Evolutionary conservation across 2,888 invertebrate species (phyloP), one percentile per base, ranked within the genome.

Genomic region (Spisula solida): DNA sequence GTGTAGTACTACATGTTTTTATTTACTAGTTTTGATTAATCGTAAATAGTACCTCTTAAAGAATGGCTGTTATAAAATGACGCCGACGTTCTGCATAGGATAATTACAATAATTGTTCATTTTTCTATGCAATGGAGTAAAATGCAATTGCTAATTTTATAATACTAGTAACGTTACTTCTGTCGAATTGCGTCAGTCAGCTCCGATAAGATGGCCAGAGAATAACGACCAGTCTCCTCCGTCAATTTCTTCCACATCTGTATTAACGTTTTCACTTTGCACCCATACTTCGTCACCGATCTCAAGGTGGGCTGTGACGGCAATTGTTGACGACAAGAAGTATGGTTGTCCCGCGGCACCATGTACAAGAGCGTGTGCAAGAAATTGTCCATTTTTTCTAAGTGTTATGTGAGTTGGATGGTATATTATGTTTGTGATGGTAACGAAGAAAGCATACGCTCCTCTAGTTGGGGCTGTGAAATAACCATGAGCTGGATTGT

Each of bases 241-340:
- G 48, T 89, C 87, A 12, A 89, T 14, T 41, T 81, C 34, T 85
- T 89, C 89, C 10, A 81, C 81, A 1, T 20, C 48, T 18, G 87
- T 75, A 8, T 20, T 48, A 5, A 18, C 12, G 14, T 48, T 25
- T 41, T 83, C 89, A 51, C 85, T 84, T 60, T 89, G 87, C 0
- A 86, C 87, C 89, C 89, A 89, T 0, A 89, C 89, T 34, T 87
- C 55, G 47, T 89, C 89, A n/a, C 81, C 87, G 8, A 12, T 48
- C 5, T 84, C 34, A 4, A 89, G 60, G 0, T 78, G n/a, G 5
- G 78, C 78, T 4, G 41, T 85, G 1, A 79, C 82, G 8, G 89
- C 56, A 20, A 87, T 29, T 16, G 87, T 87, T n/a, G 85, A 78
- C 2, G 89, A 81, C 48, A 48, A 56, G 18, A 34, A 87, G 6